These are phyloP conservation scores for Catharus bicknelli DNA, from an alignment of 2,113 vertebrate species.

Conservation along the genomic window DNA sequence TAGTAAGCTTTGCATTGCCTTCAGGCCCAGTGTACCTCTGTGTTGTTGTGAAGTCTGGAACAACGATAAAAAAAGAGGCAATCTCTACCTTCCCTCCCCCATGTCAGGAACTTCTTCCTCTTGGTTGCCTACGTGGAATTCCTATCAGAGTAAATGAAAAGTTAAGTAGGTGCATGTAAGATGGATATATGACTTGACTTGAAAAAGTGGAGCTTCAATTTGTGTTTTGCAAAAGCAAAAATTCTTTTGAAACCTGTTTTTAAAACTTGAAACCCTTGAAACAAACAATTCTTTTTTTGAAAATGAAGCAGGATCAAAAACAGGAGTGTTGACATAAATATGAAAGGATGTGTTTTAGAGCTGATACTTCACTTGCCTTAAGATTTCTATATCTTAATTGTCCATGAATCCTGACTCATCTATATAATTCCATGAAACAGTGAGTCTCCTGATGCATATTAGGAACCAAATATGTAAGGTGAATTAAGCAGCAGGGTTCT, in stretches of 20 bases:
- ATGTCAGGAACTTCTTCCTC: neutral
- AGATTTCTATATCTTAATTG: neutral
- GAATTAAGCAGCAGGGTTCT: neutral
- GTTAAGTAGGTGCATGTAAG: neutral
- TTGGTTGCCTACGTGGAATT: slow-evolving; percentile 34
- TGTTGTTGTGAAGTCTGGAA: neutral
- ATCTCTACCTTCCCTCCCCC: neutral
- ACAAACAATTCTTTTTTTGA: neutral
- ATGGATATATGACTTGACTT: neutral
- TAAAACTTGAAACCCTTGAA: slow-evolving; percentile 3
- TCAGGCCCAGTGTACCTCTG: neutral
- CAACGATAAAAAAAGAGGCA: neutral
- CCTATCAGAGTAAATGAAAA: neutral
- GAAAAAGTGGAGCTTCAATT: neutral
- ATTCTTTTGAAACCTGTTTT: neutral
- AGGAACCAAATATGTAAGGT: neutral
- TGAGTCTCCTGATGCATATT: neutral
- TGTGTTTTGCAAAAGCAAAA: neutral
- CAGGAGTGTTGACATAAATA: neutral
- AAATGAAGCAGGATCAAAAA: neutral
- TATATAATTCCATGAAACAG: neutral
- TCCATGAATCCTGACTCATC: neutral
- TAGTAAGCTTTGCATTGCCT: neutral
- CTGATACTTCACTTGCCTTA: neutral
- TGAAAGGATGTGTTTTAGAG: neutral